Base-by-base conservation (phyloP, 2,797 vertebrate genomes). In the Leuciscus waleckii region DNA sequence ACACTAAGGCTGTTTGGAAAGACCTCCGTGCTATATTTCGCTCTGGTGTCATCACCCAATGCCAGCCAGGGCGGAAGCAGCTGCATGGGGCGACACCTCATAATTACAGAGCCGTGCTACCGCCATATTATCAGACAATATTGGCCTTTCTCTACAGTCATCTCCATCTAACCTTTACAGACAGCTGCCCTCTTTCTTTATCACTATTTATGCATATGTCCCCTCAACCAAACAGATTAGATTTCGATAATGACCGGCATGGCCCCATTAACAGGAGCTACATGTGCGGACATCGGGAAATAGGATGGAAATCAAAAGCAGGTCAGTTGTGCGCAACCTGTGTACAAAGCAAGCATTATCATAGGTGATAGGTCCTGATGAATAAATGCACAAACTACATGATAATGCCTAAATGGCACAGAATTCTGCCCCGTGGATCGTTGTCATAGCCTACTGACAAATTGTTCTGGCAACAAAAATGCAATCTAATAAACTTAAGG, bases 51-150 rank as follows among this genome's bases (percentile, higher is more conserved):
- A 91, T 88, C 89, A 87, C 81, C 77, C 21, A 16, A 77, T 90
- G 90, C 88, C 92, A 91, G 93, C 84, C 88, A 87, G 89, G 90
- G 90, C 83, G 84, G 89, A 90, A 91, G 91, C 92, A 94, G 92
- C 91, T 92, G 92, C 92, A 90, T 83, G 89, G 90, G 91, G 89
- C 92, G 87, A 91, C 93, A 91, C 90, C 91, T 93, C 35, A 10
- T 90, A 93, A 92, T 94, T 92, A 93, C 88, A 87, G 90, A 92
- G 92, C 89, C 89, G 88, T 92, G 94, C 90, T 91, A 90, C 88
- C 13, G 90, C 90, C 91, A 91, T 90, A 93, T 91, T 69, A 92
- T 93, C 89, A 88, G 89, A 92, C 91, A 92, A 93, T 93, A 92
- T 90, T 81, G 86, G 88, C 88, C 78, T 68, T 91, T 91, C 91